phyloP scores from a whole-genome alignment of 2,797 vertebrate genomes.

The Hydrolagus colliei region DNA sequence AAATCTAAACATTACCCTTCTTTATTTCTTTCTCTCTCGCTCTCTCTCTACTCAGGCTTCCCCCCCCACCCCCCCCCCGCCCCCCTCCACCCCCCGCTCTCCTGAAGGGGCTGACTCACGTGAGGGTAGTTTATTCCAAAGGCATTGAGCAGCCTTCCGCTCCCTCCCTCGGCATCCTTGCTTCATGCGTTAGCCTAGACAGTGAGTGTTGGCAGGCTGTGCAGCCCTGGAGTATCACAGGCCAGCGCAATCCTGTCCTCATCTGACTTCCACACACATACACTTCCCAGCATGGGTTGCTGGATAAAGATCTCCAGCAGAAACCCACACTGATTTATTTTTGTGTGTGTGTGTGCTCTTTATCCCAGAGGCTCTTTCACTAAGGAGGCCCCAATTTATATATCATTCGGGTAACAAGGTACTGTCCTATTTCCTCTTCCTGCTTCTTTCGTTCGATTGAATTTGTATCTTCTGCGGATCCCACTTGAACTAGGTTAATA shows the following conservation, averaged over 20 bases:
- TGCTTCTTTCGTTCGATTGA: constrained; percentile 13
- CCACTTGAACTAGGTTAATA: not conserved
- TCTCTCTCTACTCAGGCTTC: not conserved
- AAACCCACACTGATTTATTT: too few relatives aligned
- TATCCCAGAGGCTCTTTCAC: constrained; percentile 11
- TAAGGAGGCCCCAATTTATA: not conserved
- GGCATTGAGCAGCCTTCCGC: too few relatives aligned
- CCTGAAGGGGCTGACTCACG: too few relatives aligned
- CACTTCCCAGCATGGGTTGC: too few relatives aligned
- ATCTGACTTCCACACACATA: too few relatives aligned
- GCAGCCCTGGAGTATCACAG: not conserved
- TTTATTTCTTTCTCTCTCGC: not conserved
- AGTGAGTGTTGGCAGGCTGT: not conserved
- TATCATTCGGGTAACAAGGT: not conserved
- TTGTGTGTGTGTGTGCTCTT: too few relatives aligned
- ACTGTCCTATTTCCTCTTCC: not conserved
- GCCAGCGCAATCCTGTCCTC: not conserved
- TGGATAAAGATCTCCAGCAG: too few relatives aligned
- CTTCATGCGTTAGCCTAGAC: too few relatives aligned
- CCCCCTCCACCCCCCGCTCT: not conserved
- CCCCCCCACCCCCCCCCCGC: too few relatives aligned
- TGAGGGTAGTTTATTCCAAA: not conserved
- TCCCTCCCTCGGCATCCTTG: too few relatives aligned
- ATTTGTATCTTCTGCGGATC: not conserved
- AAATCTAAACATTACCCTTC: not conserved